Evolutionary conservation across 2,888 invertebrate genomes (phyloP).

Genomic region (Empis livida): DNA sequence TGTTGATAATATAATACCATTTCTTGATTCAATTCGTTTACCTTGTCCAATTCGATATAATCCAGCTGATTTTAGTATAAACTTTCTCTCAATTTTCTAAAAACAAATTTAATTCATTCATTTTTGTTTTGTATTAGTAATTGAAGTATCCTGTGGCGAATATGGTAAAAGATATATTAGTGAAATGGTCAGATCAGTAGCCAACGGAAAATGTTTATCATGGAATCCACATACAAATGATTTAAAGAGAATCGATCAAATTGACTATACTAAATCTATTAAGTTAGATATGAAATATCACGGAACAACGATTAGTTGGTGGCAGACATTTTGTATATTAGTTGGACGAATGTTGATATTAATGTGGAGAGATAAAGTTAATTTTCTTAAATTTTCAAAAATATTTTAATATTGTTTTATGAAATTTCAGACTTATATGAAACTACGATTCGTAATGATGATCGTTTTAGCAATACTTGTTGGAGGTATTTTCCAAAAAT

Average conservation of each 20-base stretch:
- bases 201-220: slow-evolving; percentile 47
- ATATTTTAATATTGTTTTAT: too few species aligned
- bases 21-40: slow-evolving; percentile 59
- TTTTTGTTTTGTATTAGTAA: slow-evolving; percentile 52
- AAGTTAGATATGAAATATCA: slow-evolving; percentile 31
- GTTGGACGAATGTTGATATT: slow-evolving; percentile 59
- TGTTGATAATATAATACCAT: slow-evolving; percentile 66
- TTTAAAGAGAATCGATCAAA: neutral
- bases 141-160: slow-evolving; percentile 69
- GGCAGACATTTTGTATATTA: slow-evolving; percentile 54
- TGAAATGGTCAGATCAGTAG: slow-evolving; percentile 52
- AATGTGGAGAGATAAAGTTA: slow-evolving; percentile 60
- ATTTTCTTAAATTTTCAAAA: slow-evolving; percentile 3
- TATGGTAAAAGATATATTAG: slow-evolving; percentile 56
- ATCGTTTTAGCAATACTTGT: slow-evolving; percentile 55
- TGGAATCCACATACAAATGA: slow-evolving; percentile 33
- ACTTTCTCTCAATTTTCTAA: too few species aligned
- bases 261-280: slow-evolving; percentile 13
- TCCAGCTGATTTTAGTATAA: slow-evolving; percentile 88
- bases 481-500: slow-evolving; percentile 54
- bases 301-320: slow-evolving; percentile 42
- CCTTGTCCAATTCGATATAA: slow-evolving; percentile 87
- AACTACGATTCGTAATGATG: slow-evolving; percentile 54
- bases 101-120: neutral
- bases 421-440: slow-evolving; percentile 46